Conservation (phyloP, 2,113 vertebrate genomes). For the Lates calcarifer region DNA sequence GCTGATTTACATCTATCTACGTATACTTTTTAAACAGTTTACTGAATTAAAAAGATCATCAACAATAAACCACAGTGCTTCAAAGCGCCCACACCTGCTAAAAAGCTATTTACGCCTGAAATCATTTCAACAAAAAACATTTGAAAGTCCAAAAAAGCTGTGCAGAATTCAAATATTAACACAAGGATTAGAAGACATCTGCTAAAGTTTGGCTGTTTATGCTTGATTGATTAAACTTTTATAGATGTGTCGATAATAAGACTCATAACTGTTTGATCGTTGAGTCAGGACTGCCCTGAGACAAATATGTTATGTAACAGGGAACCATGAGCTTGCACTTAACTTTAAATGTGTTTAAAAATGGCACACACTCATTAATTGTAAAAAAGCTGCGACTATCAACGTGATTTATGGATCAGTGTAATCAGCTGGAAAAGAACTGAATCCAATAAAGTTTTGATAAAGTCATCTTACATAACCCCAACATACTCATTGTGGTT, state of each 20-base stretch:
- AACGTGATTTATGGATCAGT: neutral
- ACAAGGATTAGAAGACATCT: neutral
- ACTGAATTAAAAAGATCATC: too few species aligned
- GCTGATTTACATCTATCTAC: neutral
- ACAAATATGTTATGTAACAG: neutral
- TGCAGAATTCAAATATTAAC: slow-evolving; percentile 12
- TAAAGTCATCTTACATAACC: neutral
- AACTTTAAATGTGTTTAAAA: neutral
- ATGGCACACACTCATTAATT: too few species aligned
- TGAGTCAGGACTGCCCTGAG: neutral
- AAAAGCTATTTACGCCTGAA: neutral
- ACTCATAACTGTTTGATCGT: slow-evolving; percentile 1
- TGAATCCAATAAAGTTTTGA: neutral
- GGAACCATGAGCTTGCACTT: too few species aligned
- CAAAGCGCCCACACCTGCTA: too few species aligned
- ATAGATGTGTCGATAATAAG: neutral
- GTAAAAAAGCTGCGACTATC: neutral
- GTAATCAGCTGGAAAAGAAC: neutral
- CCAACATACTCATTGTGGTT: neutral
- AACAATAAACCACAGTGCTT: too few species aligned
- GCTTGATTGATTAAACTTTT: neutral
- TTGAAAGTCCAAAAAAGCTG: neutral
- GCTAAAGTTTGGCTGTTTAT: neutral
- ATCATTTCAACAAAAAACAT: neutral
- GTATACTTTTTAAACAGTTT: neutral